Conservation (phyloP, 2,888 invertebrate genomes). For the Plebejus argus region DNA sequence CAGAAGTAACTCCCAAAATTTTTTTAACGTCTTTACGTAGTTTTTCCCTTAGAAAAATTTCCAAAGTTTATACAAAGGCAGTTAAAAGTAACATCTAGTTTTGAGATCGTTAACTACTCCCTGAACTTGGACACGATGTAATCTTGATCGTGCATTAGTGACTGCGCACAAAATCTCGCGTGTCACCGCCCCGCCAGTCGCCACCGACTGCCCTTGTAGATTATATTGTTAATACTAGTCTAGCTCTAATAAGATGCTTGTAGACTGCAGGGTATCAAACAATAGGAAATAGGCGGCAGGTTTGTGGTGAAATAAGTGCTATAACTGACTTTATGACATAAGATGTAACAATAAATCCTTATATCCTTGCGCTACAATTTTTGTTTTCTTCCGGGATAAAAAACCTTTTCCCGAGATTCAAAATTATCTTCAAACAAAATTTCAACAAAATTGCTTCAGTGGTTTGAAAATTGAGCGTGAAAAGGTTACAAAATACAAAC, state of each 20-base stretch:
- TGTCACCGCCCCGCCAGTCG: neutral
- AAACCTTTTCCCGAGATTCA: too few relatives aligned
- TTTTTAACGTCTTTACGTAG: too few relatives aligned
- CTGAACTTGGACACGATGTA: neutral
- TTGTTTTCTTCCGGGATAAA: too few relatives aligned
- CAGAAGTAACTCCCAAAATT: too few relatives aligned
- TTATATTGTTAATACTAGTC: constrained; percentile 14
- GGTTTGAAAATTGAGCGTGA: too few relatives aligned
- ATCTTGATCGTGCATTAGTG: constrained; percentile 23
- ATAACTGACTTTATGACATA: neutral
- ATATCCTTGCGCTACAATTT: too few relatives aligned
- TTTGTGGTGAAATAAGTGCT: neutral
- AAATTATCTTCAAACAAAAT: too few relatives aligned
- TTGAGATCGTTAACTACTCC: neutral
- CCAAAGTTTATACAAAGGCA: neutral
- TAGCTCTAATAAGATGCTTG: constrained; percentile 2
- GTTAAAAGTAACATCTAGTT: neutral
- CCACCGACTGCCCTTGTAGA: constrained; percentile 10
- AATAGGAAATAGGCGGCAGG: neutral
- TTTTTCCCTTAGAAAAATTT: neutral
- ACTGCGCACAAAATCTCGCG: constrained; percentile 18
- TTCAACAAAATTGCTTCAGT: too few relatives aligned
- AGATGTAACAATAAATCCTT: too few relatives aligned
- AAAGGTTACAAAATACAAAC: too few relatives aligned
- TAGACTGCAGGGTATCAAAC: neutral